Percentiles rank a stretch among this genome's conserved stretches.
phyloP scores from a whole-genome alignment of 1,140 invertebrate genomes.

The Drosophila santomea region DNA sequence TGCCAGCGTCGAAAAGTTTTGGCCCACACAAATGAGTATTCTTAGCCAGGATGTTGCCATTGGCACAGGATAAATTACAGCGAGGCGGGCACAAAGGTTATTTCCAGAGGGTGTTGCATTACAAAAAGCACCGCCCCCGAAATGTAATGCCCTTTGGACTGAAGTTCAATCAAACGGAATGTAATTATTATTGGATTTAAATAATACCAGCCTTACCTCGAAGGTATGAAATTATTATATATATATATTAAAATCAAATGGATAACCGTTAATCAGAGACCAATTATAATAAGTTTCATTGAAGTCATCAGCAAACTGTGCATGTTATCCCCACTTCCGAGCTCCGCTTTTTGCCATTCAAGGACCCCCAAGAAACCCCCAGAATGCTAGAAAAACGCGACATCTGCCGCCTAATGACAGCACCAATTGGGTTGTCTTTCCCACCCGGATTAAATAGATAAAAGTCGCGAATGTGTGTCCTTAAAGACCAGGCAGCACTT shows the following conservation, averaged over 20 bases:
- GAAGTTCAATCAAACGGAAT: too few relatives aligned
- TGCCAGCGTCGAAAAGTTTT: constrained; percentile 41
- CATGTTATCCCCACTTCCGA: too few relatives aligned
- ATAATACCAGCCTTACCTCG: too few relatives aligned
- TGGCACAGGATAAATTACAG: constrained; percentile 3
- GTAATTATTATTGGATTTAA: too few relatives aligned
- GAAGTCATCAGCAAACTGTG: not conserved
- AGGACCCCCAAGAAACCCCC: not conserved
- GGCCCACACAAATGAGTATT: constrained; percentile 46
- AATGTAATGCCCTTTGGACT: not conserved
- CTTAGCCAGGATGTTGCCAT: constrained; percentile 24
- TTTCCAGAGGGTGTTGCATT: too few relatives aligned
- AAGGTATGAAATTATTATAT: not conserved
- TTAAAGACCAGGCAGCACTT: constrained; percentile 40
- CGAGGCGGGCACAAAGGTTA: too few relatives aligned
- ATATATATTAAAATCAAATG: too few relatives aligned
- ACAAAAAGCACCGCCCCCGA: too few relatives aligned
- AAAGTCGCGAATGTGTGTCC: constrained; percentile 18
- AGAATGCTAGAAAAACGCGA: not conserved
- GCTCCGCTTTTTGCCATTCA: too few relatives aligned
- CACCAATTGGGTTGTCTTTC: constrained; percentile 61
- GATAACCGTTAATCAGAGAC: too few relatives aligned
- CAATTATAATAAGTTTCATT: too few relatives aligned
- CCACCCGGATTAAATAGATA: constrained; percentile 31
- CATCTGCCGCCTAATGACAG: constrained; percentile 56